phyloP scores from a whole-genome alignment of 2,113 vertebrate genomes.

The Carettochelys insculpta region DNA sequence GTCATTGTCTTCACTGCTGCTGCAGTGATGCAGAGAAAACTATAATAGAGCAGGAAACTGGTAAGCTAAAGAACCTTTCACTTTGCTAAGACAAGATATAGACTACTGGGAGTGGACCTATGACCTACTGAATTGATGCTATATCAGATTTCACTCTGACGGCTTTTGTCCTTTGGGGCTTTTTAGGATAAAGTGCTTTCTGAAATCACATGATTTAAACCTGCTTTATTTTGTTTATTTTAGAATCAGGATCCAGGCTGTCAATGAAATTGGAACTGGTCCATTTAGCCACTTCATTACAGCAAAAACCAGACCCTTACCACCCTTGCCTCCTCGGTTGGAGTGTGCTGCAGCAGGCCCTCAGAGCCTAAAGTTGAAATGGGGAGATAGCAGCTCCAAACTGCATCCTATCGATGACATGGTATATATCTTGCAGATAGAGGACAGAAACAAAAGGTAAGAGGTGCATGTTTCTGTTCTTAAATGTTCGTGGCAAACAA shows the following conservation, averaged over 20 bases:
- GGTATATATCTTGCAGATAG: conserved; percentile 92
- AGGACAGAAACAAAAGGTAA: conserved; percentile 94
- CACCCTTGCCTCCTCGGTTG: conserved; percentile 90
- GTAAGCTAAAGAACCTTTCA: neutral
- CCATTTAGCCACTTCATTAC: conserved; percentile 87
- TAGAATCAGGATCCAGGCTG: conserved; percentile 92
- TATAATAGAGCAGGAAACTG: neutral
- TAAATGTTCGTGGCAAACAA: neutral
- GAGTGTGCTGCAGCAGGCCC: conserved; percentile 94
- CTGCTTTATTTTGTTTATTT: neutral
- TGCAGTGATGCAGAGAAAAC: neutral
- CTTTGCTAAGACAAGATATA: neutral
- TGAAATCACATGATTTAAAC: neutral
- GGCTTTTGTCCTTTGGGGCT: neutral
- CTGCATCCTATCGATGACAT: conserved; percentile 81
- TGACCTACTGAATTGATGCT: neutral
- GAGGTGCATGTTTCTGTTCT: neutral
- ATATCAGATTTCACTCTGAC: neutral
- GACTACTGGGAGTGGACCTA: neutral
- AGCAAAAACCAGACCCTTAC: conserved; percentile 90
- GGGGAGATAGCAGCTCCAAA: conserved; percentile 89
- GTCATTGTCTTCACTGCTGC: neutral
- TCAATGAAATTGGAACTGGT: conserved; percentile 92
- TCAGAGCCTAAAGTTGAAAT: conserved; percentile 97
- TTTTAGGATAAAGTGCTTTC: fast-evolving